Percentiles rank a stretch among this genome's conserved stretches.
These are phyloP conservation scores for Tragelaphus scriptus DNA, from an alignment of 2,113 vertebrate species.

Conservation along the genomic window DNA sequence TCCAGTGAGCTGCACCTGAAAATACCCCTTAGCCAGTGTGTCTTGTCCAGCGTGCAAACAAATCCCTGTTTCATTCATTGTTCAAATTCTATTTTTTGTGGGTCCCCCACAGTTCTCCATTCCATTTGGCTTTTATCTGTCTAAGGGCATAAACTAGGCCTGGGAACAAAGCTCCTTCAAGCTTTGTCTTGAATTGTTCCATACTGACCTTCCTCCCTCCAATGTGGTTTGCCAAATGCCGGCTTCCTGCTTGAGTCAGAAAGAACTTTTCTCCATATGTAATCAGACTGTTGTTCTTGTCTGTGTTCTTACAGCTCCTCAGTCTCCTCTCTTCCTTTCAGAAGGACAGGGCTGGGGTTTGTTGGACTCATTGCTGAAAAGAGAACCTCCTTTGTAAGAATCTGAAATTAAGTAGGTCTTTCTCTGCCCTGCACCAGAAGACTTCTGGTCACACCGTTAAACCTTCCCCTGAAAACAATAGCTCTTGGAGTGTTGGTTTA, in stretches of 20 bases:
- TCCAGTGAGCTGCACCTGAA: not conserved
- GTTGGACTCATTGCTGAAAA: not conserved
- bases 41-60: not conserved
- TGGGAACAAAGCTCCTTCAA: not conserved
- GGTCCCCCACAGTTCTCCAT: not conserved
- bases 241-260: not conserved
- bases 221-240: not conserved
- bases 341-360: not conserved
- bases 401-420: not conserved
- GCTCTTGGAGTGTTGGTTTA: not conserved
- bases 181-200: not conserved
- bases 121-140: not conserved
- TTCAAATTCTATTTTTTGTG: not conserved
- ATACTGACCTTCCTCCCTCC: not conserved
- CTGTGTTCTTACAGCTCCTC: not conserved
- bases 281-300: not conserved
- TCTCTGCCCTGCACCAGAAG: not conserved
- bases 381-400: not conserved
- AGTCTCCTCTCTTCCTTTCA: not conserved
- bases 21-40: not conserved
- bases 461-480: not conserved
- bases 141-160: not conserved
- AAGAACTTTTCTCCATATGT: not conserved
- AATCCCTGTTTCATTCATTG: not conserved
- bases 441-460: not conserved